A percentile compares a stretch with the other conserved stretches of the same genome.
These are phyloP conservation scores for Brachionichthys hirsutus DNA, from an alignment of 2,113 vertebrate species.

Conservation along the genomic window DNA sequence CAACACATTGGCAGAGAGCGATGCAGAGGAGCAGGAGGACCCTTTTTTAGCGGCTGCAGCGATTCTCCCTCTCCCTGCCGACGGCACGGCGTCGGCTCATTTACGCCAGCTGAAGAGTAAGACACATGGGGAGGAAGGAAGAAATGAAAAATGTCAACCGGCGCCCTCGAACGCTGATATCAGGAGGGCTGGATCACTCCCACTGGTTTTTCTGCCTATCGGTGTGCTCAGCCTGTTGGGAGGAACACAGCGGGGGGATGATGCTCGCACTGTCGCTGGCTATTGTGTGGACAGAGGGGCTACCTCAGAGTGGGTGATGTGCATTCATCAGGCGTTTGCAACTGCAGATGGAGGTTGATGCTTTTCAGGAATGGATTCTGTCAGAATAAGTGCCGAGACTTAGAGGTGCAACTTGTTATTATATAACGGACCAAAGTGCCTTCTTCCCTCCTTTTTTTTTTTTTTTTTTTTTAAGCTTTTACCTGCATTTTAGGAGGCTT, in stretches of 20 bases:
- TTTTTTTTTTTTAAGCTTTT: constrained; percentile 36
- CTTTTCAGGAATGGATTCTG: constrained; percentile 53
- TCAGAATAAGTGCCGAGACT: constrained; percentile 45
- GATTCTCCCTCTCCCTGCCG: constrained; percentile 29
- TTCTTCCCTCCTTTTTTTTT: constrained; percentile 25
- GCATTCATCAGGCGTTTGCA: constrained; percentile 51
- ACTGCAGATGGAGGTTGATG: constrained; percentile 51
- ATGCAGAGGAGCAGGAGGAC: constrained; percentile 57
- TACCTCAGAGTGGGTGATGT: constrained; percentile 61
- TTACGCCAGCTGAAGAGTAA: constrained; percentile 45
- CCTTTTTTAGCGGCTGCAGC: constrained; percentile 41
- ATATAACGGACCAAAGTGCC: constrained; percentile 63
- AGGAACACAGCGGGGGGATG: constrained; percentile 62
- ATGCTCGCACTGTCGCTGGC: constrained; percentile 61
- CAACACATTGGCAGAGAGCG: constrained; percentile 36
- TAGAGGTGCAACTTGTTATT: constrained; percentile 51
- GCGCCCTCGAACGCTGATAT: constrained; percentile 57
- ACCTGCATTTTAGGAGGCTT: constrained; percentile 28
- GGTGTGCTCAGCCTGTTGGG: constrained; percentile 52
- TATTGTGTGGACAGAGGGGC: constrained; percentile 67
- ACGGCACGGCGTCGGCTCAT: constrained; percentile 46
- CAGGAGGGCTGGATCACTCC: constrained; percentile 74
- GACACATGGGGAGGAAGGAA: constrained; percentile 45
- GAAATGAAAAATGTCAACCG: constrained; percentile 64
- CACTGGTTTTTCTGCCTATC: constrained; percentile 62